Conservation (phyloP, 2,888 invertebrate species). For the Lymantria dispar region DNA sequence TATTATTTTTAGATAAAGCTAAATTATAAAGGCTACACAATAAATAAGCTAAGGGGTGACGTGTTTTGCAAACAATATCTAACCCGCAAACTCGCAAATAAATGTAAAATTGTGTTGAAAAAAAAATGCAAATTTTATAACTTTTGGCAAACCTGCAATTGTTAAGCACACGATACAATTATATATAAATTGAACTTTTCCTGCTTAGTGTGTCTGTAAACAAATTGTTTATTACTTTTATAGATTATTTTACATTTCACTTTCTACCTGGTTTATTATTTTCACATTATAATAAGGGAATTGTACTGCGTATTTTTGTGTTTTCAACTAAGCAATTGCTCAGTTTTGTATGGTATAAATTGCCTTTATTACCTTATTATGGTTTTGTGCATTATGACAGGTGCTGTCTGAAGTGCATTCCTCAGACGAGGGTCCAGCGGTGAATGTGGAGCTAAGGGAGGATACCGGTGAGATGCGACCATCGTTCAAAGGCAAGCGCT, state of each 20-base stretch:
- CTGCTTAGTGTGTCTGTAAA: constrained; percentile 50
- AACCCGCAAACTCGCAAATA: constrained; percentile 47
- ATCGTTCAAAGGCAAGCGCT: constrained; percentile 87
- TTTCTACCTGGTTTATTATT: too few relatives aligned
- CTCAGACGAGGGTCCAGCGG: constrained; percentile 67
- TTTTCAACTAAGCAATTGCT: not conserved
- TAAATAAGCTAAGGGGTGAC: constrained; percentile 44
- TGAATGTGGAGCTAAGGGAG: constrained; percentile 70
- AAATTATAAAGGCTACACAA: constrained; percentile 13
- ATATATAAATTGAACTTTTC: constrained; percentile 31
- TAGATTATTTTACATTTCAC: not conserved
- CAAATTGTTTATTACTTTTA: constrained; percentile 18
- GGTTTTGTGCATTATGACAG: constrained; percentile 61
- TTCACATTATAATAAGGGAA: too few relatives aligned
- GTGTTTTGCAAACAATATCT: constrained; percentile 49
- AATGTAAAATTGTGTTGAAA: constrained; percentile 59
- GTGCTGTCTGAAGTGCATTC: constrained; percentile 81
- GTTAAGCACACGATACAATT: constrained; percentile 64
- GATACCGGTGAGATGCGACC: constrained; percentile 85
- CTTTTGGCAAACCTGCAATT: constrained; percentile 82
- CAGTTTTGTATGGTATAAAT: constrained; percentile 5
- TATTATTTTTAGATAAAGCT: not conserved
- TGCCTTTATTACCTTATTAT: constrained; percentile 86
- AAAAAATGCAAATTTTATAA: constrained; percentile 80
- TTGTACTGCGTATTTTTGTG: too few relatives aligned